Base-by-base conservation (phyloP, 2,113 vertebrate species). In the Zapornia atra region DNA sequence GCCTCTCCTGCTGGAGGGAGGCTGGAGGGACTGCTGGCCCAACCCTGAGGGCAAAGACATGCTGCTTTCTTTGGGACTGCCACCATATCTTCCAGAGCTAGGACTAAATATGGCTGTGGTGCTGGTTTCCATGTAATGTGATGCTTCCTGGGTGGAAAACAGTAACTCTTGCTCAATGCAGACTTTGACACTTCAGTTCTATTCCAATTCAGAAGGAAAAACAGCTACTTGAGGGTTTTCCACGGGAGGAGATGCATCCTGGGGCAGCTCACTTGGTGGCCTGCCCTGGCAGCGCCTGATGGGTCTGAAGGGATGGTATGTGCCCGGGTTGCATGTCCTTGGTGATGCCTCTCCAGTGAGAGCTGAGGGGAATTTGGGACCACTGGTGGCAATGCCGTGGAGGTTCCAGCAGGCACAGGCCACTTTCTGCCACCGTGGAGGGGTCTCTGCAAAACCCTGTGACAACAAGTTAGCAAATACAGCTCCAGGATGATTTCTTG, bases 401-500 rank as follows among this genome's bases (percentile, higher is more conserved):
- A 36, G 21, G 34, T 53, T 22, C 15, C 28, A 53, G 53, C 26
- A 83, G 51, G 22, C 17, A 33, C 25, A 86, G 56, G 48, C 70
- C 53, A 50, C 65, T 59, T 36, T 51, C 77, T 48, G 48, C 48
- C 81, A 71, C 53, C 31, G 0, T 6, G 50, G 28, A 88, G 22
- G 64, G 28, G 59, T 73, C 44, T 92, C 82, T 90, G 88, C 57
- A 94, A 83, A 94, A 83, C 0, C 0, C 71, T 86, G 50, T 0
- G 8, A 78, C 70, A 91, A 90, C 82, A 64, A 90, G 86, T 80
- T 92, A 72, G 80, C 80, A 95, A 95, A 86, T 95, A 71, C 56
- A 88, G 73, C 44, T 61, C 90, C 72, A 79, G 44, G 34, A 83
- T 28, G 14, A 29, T 59, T 54, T 54, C 11, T 38, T 66, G 46